Evolutionary conservation across 2,113 vertebrate genomes (phyloP).

Genomic region (Neodon shergylaensis): DNA sequence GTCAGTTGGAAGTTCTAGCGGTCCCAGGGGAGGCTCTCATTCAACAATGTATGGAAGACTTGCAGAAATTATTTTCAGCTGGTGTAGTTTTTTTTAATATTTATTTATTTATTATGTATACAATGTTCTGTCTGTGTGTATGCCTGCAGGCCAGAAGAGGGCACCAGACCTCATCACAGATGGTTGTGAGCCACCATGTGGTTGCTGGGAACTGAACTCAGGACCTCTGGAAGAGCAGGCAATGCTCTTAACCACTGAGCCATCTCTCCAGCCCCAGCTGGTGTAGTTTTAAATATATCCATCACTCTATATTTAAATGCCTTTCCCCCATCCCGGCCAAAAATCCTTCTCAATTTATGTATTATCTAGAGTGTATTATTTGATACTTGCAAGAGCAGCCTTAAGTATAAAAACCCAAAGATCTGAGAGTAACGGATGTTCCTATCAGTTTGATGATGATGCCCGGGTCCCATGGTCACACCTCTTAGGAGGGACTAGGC

Average conservation of each 20-base stretch:
- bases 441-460: neutral
- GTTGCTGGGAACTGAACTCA: too few species aligned
- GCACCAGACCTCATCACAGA: too few species aligned
- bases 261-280: too few species aligned
- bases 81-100: constrained; percentile 45
- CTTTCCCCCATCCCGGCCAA: neutral
- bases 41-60: constrained; percentile 46
- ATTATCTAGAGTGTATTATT: constrained; percentile 26
- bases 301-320: neutral
- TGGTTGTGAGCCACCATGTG: too few species aligned
- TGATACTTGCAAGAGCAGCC: neutral
- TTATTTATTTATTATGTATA: too few species aligned
- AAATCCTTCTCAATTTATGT: neutral
- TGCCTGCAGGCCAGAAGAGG: too few species aligned
- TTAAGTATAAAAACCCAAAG: neutral
- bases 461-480: neutral
- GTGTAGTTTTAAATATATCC: constrained; percentile 48
- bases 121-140: too few species aligned
- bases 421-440: neutral
- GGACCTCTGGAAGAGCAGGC: too few species aligned
- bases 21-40: constrained; percentile 54
- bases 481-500: neutral
- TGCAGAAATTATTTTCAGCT: constrained; percentile 53
- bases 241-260: too few species aligned
- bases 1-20: constrained; percentile 47